These are phyloP conservation scores for Littorina saxatilis DNA, from an alignment of 1,140 invertebrate genomes.

Conservation along the genomic window DNA sequence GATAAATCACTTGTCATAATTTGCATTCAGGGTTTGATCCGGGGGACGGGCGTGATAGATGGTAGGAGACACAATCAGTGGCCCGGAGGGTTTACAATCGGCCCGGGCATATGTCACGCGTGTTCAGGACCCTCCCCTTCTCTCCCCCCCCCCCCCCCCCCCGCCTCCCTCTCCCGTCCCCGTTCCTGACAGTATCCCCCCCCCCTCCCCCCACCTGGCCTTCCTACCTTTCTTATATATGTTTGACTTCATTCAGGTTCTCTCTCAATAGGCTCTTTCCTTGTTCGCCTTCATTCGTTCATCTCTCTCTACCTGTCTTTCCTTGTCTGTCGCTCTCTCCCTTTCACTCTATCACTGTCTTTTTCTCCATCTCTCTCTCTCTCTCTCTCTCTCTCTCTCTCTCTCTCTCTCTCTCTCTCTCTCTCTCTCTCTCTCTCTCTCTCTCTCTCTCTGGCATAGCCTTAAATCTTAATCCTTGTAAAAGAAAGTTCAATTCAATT, in stretches of 20 bases:
- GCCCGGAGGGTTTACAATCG: not conserved
- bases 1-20: constrained; percentile 49
- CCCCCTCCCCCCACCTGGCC: not conserved
- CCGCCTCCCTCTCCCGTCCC: not conserved
- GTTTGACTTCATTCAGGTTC: no score
- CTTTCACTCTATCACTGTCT: no score
- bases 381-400: no score
- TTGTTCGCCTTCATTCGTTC: no score
- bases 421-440: no score
- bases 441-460: no score
- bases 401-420: no score
- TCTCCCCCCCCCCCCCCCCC: not conserved
- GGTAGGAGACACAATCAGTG: constrained; percentile 30
- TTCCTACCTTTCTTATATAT: no score
- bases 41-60: constrained; percentile 32
- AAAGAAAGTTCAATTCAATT: no score
- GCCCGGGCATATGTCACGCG: constrained; percentile 18
- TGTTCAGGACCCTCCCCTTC: not conserved
- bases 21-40: constrained; percentile 28
- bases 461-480: no score
- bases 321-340: not conserved
- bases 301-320: not conserved
- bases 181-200: not conserved
- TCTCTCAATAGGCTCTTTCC: no score
- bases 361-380: no score